phyloP scores from a whole-genome alignment of 1,140 invertebrate genomes.

The Penaeus chinensis region DNA sequence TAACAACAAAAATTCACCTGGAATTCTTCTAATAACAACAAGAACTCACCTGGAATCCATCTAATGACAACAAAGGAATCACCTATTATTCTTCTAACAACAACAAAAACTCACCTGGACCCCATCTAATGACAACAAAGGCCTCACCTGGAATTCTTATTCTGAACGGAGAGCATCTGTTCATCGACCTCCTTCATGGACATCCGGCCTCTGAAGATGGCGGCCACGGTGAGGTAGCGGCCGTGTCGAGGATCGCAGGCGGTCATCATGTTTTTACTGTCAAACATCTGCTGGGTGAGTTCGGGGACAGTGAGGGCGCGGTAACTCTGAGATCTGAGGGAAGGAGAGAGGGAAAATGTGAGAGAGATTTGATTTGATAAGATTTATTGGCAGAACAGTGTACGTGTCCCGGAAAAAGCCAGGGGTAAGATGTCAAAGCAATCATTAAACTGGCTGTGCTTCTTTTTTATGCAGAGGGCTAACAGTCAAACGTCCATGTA shows the following conservation, averaged over 20 bases:
- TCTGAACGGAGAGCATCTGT: slow-evolving; percentile 71
- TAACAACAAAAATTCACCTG: background rate
- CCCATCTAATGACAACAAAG: background rate
- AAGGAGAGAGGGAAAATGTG: slow-evolving; percentile 37
- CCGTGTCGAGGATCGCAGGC: slow-evolving; percentile 42
- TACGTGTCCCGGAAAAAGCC: too few relatives aligned
- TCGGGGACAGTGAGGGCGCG: slow-evolving; percentile 40
- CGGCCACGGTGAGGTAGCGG: slow-evolving; percentile 45
- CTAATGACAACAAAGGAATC: too few relatives aligned
- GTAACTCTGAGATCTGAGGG: slow-evolving; percentile 54
- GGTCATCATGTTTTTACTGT: slow-evolving; percentile 53
- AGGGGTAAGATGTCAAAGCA: too few relatives aligned
- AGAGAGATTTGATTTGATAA: too few relatives aligned
- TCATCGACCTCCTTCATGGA: slow-evolving; percentile 58
- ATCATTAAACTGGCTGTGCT: too few relatives aligned
- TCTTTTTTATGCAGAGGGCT: too few relatives aligned
- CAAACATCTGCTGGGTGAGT: slow-evolving; percentile 48
- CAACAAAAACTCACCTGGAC: background rate
- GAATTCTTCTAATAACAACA: background rate
- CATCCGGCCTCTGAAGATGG: slow-evolving; percentile 45
- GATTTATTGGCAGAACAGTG: too few relatives aligned
- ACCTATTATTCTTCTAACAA: too few relatives aligned
- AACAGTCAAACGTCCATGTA: too few relatives aligned
- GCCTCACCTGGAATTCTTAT: slow-evolving; percentile 67
- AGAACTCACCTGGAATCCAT: background rate